Conservation (phyloP, 2,113 vertebrate genomes). For the Reinhardtius hippoglossoides region DNA sequence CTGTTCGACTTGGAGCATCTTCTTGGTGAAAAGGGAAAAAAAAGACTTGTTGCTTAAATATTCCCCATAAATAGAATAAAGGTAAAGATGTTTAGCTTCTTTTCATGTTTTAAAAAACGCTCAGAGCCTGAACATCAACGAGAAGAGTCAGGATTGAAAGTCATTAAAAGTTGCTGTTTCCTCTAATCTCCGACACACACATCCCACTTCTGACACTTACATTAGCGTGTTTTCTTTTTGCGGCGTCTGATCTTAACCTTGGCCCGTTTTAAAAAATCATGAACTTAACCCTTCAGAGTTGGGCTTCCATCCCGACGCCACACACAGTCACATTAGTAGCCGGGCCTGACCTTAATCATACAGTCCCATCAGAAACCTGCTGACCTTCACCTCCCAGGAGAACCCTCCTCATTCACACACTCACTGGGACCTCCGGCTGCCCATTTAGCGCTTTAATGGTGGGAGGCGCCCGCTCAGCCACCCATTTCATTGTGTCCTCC, state of each 20-base stretch:
- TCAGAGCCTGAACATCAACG: too few relatives aligned
- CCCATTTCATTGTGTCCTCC: slow-evolving; percentile 81
- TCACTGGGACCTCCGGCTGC: slow-evolving; percentile 70
- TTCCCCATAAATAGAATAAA: background rate
- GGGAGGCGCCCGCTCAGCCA: slow-evolving; percentile 73
- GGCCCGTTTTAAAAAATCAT: slow-evolving; percentile 51
- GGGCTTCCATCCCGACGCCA: slow-evolving; percentile 51
- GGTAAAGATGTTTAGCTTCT: background rate
- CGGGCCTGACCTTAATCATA: slow-evolving; percentile 80
- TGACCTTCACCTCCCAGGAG: slow-evolving; percentile 82
- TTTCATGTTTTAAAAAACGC: background rate
- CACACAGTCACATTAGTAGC: slow-evolving; percentile 65
- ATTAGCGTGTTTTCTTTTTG: slow-evolving; percentile 33
- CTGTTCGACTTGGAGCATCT: too few relatives aligned
- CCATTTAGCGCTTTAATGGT: slow-evolving; percentile 80
- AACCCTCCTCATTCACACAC: slow-evolving; percentile 76
- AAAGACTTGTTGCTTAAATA: too few relatives aligned
- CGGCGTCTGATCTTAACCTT: slow-evolving; percentile 61
- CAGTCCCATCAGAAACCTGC: slow-evolving; percentile 77
- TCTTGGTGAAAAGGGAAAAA: too few relatives aligned
- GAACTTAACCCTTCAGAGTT: slow-evolving; percentile 68
- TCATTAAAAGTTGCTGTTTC: background rate
- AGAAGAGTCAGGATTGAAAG: background rate
- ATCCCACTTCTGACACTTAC: slow-evolving; percentile 23
- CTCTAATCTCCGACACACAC: background rate